Percentiles rank a stretch among this genome's conserved stretches.
Conservation (phyloP, 2,113 vertebrate species). For the Myiozetetes cayanensis region DNA sequence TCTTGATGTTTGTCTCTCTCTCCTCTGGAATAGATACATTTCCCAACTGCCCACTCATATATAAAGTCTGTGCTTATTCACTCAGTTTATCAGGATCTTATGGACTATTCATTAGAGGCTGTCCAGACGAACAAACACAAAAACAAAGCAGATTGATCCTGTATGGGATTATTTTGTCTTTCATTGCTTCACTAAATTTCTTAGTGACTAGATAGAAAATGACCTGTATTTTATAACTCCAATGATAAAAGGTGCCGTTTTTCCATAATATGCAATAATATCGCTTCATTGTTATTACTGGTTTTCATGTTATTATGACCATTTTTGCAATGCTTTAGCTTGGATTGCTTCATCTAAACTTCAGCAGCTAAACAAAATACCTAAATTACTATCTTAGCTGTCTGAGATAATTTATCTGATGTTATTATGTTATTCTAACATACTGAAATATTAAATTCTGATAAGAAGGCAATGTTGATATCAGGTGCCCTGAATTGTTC, state of each 20-base stretch:
- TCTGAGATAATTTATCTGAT: neutral
- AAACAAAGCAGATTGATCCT: neutral
- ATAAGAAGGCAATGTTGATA: neutral
- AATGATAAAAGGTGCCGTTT: neutral
- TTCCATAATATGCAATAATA: neutral
- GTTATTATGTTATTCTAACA: neutral
- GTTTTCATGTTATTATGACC: neutral
- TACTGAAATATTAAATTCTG: neutral
- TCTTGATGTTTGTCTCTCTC: neutral
- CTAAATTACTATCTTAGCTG: conserved; percentile 3
- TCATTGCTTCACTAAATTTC: neutral
- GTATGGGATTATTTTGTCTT: neutral
- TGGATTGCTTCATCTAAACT: neutral
- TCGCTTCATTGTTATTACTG: neutral
- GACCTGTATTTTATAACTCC: neutral
- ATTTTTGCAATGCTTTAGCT: neutral
- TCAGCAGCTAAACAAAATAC: neutral
- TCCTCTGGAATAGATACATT: neutral
- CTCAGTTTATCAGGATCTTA: neutral
- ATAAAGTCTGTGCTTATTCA: neutral
- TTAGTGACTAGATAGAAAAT: conserved; percentile 1
- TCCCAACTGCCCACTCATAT: neutral
- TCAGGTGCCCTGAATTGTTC: neutral
- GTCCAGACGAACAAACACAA: neutral
- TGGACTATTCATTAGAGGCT: neutral